Conservation (phyloP, 2,113 vertebrate species). For the Camelus bactrianus region DNA sequence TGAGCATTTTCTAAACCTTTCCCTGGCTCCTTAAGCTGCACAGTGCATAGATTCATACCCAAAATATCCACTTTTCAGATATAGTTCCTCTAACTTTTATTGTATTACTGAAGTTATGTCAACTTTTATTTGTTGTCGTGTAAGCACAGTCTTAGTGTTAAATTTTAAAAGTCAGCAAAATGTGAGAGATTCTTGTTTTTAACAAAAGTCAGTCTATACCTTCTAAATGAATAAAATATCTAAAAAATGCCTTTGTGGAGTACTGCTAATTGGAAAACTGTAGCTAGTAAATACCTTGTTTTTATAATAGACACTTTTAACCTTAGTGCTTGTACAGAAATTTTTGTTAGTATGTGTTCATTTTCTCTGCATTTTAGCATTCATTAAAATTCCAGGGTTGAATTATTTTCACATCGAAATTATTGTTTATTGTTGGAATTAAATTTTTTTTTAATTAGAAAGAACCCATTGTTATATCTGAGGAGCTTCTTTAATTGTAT, state of each 20-base stretch:
- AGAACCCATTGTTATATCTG: neutral
- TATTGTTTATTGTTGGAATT: slow-evolving; percentile 31
- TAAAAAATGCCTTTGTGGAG: neutral
- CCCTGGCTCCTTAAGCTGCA: neutral
- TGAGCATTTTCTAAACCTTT: neutral
- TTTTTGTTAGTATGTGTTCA: neutral
- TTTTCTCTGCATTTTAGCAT: slow-evolving; percentile 1
- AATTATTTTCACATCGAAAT: slow-evolving; percentile 15
- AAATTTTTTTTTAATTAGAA: neutral
- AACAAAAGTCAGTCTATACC: neutral
- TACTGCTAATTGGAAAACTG: neutral
- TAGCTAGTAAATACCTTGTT: neutral
- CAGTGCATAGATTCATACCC: neutral
- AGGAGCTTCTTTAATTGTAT: neutral
- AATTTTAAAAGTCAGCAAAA: neutral
- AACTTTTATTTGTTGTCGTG: neutral
- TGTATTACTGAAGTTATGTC: neutral
- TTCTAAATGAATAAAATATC: slow-evolving; percentile 40
- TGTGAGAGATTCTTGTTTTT: neutral
- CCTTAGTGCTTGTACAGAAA: neutral
- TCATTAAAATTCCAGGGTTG: neutral
- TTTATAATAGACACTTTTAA: neutral
- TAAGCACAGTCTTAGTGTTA: neutral
- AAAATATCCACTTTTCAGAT: neutral
- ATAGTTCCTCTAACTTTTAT: neutral